Evolutionary conservation across 1,140 invertebrate species (phyloP), one percentile per base, ranked within the genome.

Genomic region (Fragariocoptes setiger): DNA sequence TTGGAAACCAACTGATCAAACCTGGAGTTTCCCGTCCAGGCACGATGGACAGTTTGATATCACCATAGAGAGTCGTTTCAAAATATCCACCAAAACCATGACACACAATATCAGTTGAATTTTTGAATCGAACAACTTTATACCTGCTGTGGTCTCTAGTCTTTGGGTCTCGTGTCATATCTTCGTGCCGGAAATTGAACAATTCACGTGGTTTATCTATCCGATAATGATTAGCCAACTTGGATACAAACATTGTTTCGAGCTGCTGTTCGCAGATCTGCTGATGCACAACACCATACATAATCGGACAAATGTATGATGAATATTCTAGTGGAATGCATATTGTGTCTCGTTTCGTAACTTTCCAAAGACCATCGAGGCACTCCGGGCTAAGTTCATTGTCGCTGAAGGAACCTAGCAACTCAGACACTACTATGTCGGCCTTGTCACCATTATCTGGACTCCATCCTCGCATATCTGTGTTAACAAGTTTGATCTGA

Each of bases 311-410:
- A 19, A 94, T 63, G 57, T 74, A 90, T 0, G 85, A 94, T 2
- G 73, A 83, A 50, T 94, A 95, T 42, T 70, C 69, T 48, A 58
- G 59, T 3, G 88, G 88, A 57, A 95, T 92, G 53, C n/a, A 40
- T 22, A 42, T 35, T 19, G 35, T 41, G 21, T 50, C 52, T 71
- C 70, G 66, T 63, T 79, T 85, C 0, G 94, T 57, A 47, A 85
- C 74, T 35, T 71, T 67, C 50, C 83, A 71, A 13, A 82, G 83
- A 4, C 86, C 85, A 64, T 97, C 85, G 13, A 99, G 64, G 62
- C 90, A 97, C 59, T 99, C 92, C 0, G 92, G 92, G 1, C 82
- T 90, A 1, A 99, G 65, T 62, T 99, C 92, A 59, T 99, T 99
- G 55, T 97, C 88, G 16, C 86, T 86, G 65, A 97, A 95, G 8